Base-by-base conservation (phyloP, 2,113 vertebrate genomes). In the Oreocharis arfaki region DNA sequence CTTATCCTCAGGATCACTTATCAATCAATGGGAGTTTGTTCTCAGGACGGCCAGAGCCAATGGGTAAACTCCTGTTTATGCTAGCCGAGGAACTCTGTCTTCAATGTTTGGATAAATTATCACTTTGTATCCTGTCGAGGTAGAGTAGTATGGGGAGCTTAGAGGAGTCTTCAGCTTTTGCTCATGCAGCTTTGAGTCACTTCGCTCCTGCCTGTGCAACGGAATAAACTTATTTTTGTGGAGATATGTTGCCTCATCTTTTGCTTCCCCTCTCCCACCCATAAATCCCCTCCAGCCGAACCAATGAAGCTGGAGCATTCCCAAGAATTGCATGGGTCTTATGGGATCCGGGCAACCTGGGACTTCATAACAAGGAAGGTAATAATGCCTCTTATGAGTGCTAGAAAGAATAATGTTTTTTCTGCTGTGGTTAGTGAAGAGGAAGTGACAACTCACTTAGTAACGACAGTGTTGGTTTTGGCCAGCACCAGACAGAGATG, bases 11-110 rank as follows among this genome's bases (percentile, higher is more conserved):
- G 93, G 83, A 95, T 90, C 83, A 33, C 96, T 96, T 97, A 93
- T 95, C 96, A 95, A 82, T 95, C 95, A 97, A 96, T 90, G 92
- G 86, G 90, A 96, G 93, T 96, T 96, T 96, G 95, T 95, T 97
- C 96, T 96, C 92, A 96, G 79, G 84, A 91, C 91, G 93, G 93
- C 67, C 93, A 93, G 89, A 96, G 95, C 96, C 94, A 96, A 96
- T 96, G 94, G 84, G 67, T 94, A 93, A 96, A 96, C 95, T 95
- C 96, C 93, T 95, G 92, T 93, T 96, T 96, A 86, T 4, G n/a
- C 92, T 91, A 75, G 92, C 95, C 0, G 33, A 87, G 93, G 93
- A 94, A 59, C 88, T 93, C 90, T 84, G 79, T 71, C 90, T 92
- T 77, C 90, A 81, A 64, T 87, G 90, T 88, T 92, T 96, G 95